These are phyloP conservation scores for Montifringilla adamsi DNA, from an alignment of 2,113 vertebrate species.

Conservation along the genomic window DNA sequence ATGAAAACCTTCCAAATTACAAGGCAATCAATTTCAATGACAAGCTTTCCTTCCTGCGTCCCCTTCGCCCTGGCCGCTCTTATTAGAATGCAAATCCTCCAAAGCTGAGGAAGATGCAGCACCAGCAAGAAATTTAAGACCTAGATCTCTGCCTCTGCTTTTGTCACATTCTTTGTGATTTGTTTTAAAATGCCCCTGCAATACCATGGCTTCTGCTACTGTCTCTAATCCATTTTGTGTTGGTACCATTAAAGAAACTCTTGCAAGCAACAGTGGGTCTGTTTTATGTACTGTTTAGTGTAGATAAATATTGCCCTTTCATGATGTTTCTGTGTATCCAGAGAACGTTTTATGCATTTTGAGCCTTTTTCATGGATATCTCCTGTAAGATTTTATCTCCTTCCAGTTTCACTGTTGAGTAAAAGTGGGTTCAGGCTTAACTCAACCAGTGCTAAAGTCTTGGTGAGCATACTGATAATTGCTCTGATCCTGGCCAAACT, in stretches of 20 bases:
- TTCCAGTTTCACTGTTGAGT: not conserved
- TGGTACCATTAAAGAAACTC: not conserved
- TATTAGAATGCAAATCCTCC: not conserved
- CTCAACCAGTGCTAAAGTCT: not conserved
- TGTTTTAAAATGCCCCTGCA: accelerated
- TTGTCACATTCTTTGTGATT: not conserved
- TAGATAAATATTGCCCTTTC: not conserved
- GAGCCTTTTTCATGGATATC: not conserved
- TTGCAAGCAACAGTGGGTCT: not conserved
- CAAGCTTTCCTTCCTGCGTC: conserved; percentile 25
- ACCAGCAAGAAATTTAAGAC: not conserved
- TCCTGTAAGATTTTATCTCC: not conserved
- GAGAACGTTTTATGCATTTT: not conserved
- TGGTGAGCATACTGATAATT: not conserved
- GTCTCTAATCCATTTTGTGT: not conserved
- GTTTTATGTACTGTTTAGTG: not conserved
- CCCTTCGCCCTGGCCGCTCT: not conserved
- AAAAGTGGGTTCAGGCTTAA: not conserved
- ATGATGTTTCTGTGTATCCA: not conserved
- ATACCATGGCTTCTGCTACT: not conserved
- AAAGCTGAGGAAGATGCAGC: not conserved
- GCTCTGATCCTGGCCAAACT: not conserved
- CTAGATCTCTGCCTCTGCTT: not conserved
- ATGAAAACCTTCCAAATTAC: not conserved
- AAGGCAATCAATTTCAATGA: not conserved